phyloP scores from a whole-genome alignment of 2,113 vertebrate genomes.

The Clarias magur region DNA sequence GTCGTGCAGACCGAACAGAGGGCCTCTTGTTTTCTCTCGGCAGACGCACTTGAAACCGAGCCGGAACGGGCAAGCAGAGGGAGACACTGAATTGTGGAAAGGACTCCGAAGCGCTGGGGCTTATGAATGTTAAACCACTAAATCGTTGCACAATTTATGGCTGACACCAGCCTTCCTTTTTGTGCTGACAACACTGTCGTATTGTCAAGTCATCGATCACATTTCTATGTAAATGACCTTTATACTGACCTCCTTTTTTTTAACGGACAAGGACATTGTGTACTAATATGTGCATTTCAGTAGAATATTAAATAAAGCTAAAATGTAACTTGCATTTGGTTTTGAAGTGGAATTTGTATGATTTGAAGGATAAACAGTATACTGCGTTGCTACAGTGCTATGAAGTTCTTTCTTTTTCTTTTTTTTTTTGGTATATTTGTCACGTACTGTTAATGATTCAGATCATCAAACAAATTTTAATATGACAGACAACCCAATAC shows the following conservation, averaged over 20 bases:
- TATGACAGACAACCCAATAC: too few species aligned
- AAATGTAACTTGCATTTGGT: background rate
- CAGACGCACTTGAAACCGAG: constrained; percentile 43
- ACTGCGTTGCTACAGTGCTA: background rate
- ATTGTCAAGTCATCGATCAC: background rate
- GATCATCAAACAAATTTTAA: too few species aligned
- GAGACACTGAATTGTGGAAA: constrained; percentile 18
- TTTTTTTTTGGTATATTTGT: too few species aligned
- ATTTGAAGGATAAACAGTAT: background rate
- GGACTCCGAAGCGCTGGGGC: constrained; percentile 27
- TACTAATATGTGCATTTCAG: constrained; percentile 20
- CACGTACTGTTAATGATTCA: too few species aligned
- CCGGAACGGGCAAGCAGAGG: background rate
- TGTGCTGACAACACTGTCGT: background rate
- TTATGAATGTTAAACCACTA: constrained; percentile 27
- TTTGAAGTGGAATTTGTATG: background rate
- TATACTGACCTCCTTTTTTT: background rate
- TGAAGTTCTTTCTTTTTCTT: too few species aligned
- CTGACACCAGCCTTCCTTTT: background rate
- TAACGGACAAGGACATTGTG: background rate
- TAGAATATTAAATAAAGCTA: constrained; percentile 30
- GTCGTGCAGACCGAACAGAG: constrained; percentile 29
- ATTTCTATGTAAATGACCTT: constrained; percentile 24
- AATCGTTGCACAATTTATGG: constrained; percentile 16
- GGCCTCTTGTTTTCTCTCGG: constrained; percentile 29